Evolutionary conservation across 2,113 vertebrate genomes (phyloP).

Genomic region (zebrafish (Danio rerio)): DNA sequence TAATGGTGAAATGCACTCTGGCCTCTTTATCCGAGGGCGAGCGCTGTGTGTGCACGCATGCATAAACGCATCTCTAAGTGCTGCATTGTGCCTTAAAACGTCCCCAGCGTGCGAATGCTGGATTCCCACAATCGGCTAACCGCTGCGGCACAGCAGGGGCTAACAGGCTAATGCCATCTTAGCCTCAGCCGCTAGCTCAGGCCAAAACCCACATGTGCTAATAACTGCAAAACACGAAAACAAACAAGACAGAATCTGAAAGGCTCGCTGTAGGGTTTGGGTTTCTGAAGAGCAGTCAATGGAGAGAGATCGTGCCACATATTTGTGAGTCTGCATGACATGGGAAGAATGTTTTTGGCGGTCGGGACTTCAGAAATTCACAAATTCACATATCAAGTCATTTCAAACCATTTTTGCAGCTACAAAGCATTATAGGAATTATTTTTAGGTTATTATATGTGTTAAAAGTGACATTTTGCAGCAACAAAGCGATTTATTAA

Average conservation of each 20-base stretch:
- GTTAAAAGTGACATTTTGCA: too few relatives aligned
- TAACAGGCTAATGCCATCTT: slow-evolving; percentile 7
- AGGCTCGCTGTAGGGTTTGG: slow-evolving; percentile 5
- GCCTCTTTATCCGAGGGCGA: slow-evolving; percentile 52
- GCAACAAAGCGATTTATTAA: too few relatives aligned
- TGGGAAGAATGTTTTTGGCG: too few relatives aligned
- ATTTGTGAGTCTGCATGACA: slow-evolving; percentile 2
- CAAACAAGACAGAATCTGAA: slow-evolving; percentile 8
- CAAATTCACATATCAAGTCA: too few relatives aligned
- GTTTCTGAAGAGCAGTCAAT: slow-evolving; percentile 29
- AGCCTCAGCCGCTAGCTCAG: neutral
- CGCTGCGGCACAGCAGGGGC: slow-evolving; percentile 25
- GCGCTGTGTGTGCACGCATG: neutral
- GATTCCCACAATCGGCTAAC: slow-evolving; percentile 34
- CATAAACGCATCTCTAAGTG: slow-evolving; percentile 36
- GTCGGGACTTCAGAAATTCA: too few relatives aligned
- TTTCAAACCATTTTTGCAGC: too few relatives aligned
- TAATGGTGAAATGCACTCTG: slow-evolving; percentile 58
- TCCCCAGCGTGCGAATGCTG: slow-evolving; percentile 3
- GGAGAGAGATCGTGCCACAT: slow-evolving; percentile 21
- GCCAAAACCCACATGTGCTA: slow-evolving; percentile 10
- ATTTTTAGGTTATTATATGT: too few relatives aligned
- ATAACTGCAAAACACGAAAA: neutral
- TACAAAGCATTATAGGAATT: too few relatives aligned
- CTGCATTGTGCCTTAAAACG: slow-evolving; percentile 21